Evolutionary conservation across 1,140 invertebrate genomes (phyloP).

Genomic region (Bombus sylvicola): DNA sequence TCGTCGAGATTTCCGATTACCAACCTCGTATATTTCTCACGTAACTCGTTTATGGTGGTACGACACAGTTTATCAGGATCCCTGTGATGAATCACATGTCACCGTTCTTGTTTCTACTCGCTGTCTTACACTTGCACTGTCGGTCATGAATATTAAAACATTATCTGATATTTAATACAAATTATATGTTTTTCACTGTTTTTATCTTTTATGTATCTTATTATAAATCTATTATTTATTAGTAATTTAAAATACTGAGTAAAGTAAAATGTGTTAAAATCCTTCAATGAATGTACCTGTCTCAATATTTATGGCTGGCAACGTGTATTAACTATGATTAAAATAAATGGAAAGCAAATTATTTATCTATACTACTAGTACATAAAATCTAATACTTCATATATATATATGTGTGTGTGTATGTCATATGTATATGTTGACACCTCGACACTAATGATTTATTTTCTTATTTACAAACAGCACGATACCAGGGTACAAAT

Average conservation of each 20-base stretch:
- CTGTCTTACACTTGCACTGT: background rate
- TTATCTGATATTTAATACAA: background rate
- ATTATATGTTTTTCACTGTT: background rate
- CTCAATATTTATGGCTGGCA: too few species aligned
- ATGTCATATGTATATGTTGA: background rate
- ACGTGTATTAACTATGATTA: background rate
- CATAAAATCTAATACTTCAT: too few species aligned
- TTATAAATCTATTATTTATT: too few species aligned
- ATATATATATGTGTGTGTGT: background rate
- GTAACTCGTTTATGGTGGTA: conserved; percentile 42
- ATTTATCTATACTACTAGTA: background rate
- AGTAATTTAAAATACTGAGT: too few species aligned
- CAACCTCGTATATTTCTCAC: background rate
- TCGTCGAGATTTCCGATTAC: conserved; percentile 14
- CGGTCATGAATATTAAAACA: too few species aligned
- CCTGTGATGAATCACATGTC: background rate
- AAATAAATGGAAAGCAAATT: background rate
- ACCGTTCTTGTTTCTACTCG: background rate
- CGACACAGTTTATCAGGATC: background rate
- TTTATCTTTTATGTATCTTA: too few species aligned
- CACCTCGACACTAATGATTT: background rate
- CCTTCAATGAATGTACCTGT: too few species aligned
- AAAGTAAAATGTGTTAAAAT: too few species aligned
- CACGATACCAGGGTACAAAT: background rate
- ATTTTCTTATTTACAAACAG: background rate